Conservation (phyloP, 2,113 vertebrate genomes). For the Peromyscus polionotus region DNA sequence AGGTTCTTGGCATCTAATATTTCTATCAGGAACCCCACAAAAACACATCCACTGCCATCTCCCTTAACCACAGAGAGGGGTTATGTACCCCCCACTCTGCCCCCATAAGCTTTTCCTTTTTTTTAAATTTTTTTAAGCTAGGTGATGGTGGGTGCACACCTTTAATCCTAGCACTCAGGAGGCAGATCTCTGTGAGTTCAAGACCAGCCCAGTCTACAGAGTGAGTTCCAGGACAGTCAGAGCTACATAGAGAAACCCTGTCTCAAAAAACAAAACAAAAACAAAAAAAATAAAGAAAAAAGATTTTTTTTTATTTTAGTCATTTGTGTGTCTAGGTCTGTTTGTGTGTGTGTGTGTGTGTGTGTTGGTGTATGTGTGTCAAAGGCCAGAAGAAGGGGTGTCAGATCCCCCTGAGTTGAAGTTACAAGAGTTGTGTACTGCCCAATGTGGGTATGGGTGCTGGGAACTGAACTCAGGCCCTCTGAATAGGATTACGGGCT, state of each 20-base stretch:
- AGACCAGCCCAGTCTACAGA: not conserved
- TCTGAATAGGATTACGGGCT: too few relatives aligned
- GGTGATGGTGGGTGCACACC: too few relatives aligned
- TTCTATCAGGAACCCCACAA: not conserved
- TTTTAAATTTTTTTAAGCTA: not conserved
- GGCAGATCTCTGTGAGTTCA: not conserved
- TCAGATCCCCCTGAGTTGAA: too few relatives aligned
- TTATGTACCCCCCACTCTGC: accelerated
- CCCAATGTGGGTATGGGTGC: not conserved
- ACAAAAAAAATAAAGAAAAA: not conserved
- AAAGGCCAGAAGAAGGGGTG: not conserved
- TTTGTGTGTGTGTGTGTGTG: not conserved
- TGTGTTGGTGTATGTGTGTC: not conserved
- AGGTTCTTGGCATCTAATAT: not conserved
- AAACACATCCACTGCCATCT: not conserved
- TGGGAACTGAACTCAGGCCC: not conserved
- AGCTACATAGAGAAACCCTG: not conserved
- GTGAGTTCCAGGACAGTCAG: not conserved
- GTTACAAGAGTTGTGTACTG: not conserved
- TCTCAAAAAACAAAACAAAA: not conserved
- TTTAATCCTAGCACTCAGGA: not conserved
- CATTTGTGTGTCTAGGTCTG: not conserved
- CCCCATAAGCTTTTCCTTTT: not conserved
- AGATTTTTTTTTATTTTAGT: not conserved
- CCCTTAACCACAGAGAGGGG: not conserved